Conservation (phyloP, 2,113 vertebrate species). For the Crotophaga sulcirostris region DNA sequence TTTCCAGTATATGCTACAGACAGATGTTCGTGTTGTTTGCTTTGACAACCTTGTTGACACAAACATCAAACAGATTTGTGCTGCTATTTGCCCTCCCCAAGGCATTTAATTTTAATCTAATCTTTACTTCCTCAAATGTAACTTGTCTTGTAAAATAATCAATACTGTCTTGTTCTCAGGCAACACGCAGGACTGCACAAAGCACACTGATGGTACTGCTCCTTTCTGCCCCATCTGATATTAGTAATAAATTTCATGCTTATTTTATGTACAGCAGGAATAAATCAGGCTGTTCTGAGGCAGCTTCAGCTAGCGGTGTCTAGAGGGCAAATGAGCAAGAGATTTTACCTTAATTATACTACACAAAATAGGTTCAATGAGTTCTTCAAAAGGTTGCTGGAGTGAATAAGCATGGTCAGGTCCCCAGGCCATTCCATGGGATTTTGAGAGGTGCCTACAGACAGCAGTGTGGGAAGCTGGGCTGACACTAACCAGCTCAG, state of each 20-base stretch:
- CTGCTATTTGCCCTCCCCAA: background rate
- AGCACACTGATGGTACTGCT: background rate
- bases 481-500: background rate
- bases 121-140: constrained; percentile 22
- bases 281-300: background rate
- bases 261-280: background rate
- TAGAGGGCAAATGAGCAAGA: background rate
- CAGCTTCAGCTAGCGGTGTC: background rate
- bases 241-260: constrained; percentile 7
- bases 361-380: background rate
- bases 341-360: background rate
- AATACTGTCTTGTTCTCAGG: background rate
- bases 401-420: background rate
- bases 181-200: background rate
- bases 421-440: background rate
- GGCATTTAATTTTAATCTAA: constrained; percentile 40
- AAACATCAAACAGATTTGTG: constrained; percentile 47
- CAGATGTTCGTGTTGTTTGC: constrained; percentile 26
- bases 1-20: background rate
- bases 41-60: constrained; percentile 49
- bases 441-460: background rate
- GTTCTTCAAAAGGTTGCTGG: background rate
- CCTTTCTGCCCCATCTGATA: background rate
- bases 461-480: background rate
- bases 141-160: constrained; percentile 52